These are phyloP conservation scores for Eurosta solidaginis DNA, from an alignment of 1,140 invertebrate species.

Conservation along the genomic window DNA sequence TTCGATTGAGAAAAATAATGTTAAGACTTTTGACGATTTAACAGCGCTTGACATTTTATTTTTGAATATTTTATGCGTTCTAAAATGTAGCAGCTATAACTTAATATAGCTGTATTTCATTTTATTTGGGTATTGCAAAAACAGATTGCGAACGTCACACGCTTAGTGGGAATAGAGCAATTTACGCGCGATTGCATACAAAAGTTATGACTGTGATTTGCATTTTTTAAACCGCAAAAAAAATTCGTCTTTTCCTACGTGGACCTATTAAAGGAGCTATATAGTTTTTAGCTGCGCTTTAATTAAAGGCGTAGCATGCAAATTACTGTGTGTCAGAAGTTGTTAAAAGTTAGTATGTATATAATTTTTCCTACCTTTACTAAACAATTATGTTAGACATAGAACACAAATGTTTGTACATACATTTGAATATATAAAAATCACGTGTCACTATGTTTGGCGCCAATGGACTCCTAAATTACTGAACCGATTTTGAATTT, in stretches of 20 bases:
- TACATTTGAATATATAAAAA: no score
- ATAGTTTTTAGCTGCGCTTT: background rate
- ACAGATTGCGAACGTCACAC: slow-evolving; percentile 13
- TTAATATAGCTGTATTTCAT: background rate
- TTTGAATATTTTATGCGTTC: background rate
- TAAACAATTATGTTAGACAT: no score
- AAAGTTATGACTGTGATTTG: background rate
- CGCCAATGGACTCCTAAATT: no score
- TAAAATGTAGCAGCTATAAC: background rate
- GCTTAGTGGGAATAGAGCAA: slow-evolving; percentile 5
- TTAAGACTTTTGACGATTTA: background rate
- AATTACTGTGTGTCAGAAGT: no score
- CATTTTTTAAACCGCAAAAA: background rate
- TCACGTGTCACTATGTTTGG: no score
- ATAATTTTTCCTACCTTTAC: background rate
- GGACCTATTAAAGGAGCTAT: background rate
- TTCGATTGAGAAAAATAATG: background rate
- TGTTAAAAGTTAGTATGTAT: no score
- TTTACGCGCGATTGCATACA: background rate
- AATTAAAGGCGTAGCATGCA: background rate
- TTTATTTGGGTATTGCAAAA: slow-evolving; percentile 8
- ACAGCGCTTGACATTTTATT: background rate
- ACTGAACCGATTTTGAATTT: no score
- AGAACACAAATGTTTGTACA: no score
- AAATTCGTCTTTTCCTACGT: background rate